Base-by-base conservation (phyloP, 2,797 vertebrate species). In the Neosilurus hyrtlii region DNA sequence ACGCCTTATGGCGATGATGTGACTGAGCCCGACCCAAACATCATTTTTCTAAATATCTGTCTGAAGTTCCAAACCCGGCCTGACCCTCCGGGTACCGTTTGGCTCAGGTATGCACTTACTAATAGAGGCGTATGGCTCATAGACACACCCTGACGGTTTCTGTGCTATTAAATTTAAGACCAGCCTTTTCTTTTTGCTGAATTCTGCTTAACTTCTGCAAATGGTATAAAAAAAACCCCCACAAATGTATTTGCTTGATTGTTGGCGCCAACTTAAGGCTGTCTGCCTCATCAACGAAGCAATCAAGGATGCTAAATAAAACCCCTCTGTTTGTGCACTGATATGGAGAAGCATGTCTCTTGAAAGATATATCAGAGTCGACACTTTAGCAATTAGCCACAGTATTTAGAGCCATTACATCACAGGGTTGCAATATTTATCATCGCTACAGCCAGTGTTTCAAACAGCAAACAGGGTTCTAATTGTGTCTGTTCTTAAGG, bases 361-460 rank as follows among this genome's bases (percentile, higher is more conserved):
- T 81, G 67, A 83, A 87, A 78, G 67, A 81, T 79, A 77, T 72
- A 79, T 75, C 66, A 80, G 54, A 83, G 61, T 68, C 73, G 82
- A 83, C 65, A 72, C 56, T 85, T 84, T 79, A 79, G 78, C 79
- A 83, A 83, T 84, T 84, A 74, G 75, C 77, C n/a, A 18, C 35
- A 79, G 73, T 83, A 76, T 85, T 79, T 83, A 79, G 62, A 82
- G 80, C 63, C 78, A 59, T 75, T 81, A 49, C 49, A 71, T 85
- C 54, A 65, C 70, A 65, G 71, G 43, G 20, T 37, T 86, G 76
- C 56, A 83, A 79, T 85, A 86, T 85, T 87, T 79, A 86, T 76
- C 75, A 83, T 77, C 52, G 83, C 84, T 85, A 89, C 83, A 79
- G 63, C 70, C 43, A 82, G 59, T 56, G 78, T 83, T 87, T 82